Evolutionary conservation across 2,888 invertebrate species (phyloP).

Genomic region (Plebejus argus): DNA sequence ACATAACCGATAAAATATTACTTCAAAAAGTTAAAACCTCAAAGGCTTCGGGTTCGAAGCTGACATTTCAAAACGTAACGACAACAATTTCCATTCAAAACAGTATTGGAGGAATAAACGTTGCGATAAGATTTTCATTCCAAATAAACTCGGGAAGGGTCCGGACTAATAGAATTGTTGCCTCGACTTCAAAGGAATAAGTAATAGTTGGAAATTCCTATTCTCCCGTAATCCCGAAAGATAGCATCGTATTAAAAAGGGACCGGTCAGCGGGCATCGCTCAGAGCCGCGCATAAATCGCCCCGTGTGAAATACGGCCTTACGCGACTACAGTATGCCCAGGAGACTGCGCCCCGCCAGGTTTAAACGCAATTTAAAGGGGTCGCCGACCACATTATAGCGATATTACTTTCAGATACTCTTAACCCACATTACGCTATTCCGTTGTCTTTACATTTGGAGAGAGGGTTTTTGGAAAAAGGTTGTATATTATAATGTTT

Average conservation of each 20-base stretch:
- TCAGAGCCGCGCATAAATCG: conserved; percentile 32
- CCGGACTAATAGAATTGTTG: conserved; percentile 44
- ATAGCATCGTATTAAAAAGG: conserved; percentile 70
- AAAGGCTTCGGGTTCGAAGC: background rate
- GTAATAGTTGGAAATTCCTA: conserved; percentile 48
- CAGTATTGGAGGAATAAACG: conserved; percentile 23
- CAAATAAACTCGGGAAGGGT: conserved; percentile 41
- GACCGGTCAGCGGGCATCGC: conserved; percentile 42
- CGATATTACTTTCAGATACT: conserved; percentile 11
- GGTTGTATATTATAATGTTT: background rate
- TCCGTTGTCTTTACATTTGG: background rate
- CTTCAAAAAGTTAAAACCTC: background rate
- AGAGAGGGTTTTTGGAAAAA: background rate
- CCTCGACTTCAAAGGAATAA: conserved; percentile 48
- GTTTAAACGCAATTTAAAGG: conserved; percentile 27
- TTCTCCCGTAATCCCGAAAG: conserved; percentile 60
- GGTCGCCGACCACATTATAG: conserved; percentile 26
- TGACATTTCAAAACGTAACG: conserved; percentile 11
- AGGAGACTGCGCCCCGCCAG: conserved; percentile 14
- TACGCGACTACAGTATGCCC: conserved; percentile 26
- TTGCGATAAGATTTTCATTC: conserved; percentile 38
- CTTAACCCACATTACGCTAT: conserved; percentile 2
- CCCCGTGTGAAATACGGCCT: conserved; percentile 30
- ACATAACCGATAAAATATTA: background rate
- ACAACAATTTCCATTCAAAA: conserved; percentile 25